Base-by-base conservation (phyloP, 1,140 invertebrate species). In the Leptinotarsa lineolata region DNA sequence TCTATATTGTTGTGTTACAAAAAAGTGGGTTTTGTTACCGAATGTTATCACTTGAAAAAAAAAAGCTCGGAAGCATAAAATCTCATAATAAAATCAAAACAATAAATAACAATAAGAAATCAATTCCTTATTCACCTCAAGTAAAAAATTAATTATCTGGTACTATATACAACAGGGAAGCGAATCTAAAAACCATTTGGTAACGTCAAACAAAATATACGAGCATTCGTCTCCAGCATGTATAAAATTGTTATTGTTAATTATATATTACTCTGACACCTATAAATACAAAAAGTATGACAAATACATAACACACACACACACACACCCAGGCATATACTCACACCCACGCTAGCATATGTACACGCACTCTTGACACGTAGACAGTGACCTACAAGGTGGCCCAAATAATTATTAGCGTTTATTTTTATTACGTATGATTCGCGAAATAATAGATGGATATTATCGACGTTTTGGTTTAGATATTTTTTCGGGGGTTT, bases 221-320 rank as follows among this genome's bases (percentile, higher is more conserved):
- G 58, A 63, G 61, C 61, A 63, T 63, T 63, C 61, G 24, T 63
- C 61, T 22, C 61, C 61, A 63, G n/a, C 20, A 63, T 63, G 61
- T 63, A 63, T 63, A 63, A 63, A 63, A 63, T 63, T 63, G 21
- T 63, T 63, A 63, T 63, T 30, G 6, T 63, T 63, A 63, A 63
- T 63, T 63, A 63, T 63, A 63, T 63, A 63, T 63, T 63, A 63
- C 61, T 63, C 61, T 63, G 61, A 63, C 61, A 63, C 61, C 61
- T 63, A 63, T 63, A 63, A 63, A 63, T 63, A 63, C 61, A 30
- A 63, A 39, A 54, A 63, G 61, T 18, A 21, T 63, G 61, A 63
- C 61, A 13, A 63, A 63, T 13, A 63, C 61, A 63, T 63, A n/a
- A 63, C 61, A 63, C 20, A n/a, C 6, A 60, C 59, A 18, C 59